phyloP scores from a whole-genome alignment of 2,888 invertebrate genomes.

The Saturnia japonica region DNA sequence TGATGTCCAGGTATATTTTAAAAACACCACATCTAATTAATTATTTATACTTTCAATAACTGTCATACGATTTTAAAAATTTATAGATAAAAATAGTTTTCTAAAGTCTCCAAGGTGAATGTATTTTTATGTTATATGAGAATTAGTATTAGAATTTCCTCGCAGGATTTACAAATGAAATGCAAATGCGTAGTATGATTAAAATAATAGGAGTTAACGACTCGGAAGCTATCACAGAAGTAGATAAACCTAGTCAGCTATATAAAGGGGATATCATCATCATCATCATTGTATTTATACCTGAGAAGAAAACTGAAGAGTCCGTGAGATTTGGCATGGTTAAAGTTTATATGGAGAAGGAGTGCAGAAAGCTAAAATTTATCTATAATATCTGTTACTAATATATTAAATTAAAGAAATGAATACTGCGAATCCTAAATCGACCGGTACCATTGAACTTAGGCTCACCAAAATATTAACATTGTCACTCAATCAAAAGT shows the following conservation, averaged over 20 bases:
- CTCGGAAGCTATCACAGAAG: background rate
- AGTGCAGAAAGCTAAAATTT: no score
- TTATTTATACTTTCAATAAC: no score
- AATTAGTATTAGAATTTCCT: background rate
- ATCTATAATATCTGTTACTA: no score
- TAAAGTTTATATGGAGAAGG: no score
- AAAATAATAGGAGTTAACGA: background rate
- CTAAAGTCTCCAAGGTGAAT: background rate
- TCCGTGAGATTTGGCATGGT: no score
- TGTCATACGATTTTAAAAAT: background rate
- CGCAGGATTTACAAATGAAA: background rate
- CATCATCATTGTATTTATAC: no score
- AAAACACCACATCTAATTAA: background rate
- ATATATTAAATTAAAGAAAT: no score
- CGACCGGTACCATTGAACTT: no score
- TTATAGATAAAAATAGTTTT: background rate
- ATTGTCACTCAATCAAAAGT: no score
- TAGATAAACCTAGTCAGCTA: background rate
- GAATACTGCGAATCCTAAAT: no score
- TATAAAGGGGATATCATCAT: background rate
- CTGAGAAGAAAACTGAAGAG: no score
- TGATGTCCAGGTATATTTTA: slow-evolving; percentile 57
- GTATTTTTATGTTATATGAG: background rate
- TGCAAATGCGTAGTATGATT: background rate
- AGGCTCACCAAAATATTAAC: no score